Base-by-base conservation (phyloP, 1,140 invertebrate genomes). In the Cecropterus lyciades region DNA sequence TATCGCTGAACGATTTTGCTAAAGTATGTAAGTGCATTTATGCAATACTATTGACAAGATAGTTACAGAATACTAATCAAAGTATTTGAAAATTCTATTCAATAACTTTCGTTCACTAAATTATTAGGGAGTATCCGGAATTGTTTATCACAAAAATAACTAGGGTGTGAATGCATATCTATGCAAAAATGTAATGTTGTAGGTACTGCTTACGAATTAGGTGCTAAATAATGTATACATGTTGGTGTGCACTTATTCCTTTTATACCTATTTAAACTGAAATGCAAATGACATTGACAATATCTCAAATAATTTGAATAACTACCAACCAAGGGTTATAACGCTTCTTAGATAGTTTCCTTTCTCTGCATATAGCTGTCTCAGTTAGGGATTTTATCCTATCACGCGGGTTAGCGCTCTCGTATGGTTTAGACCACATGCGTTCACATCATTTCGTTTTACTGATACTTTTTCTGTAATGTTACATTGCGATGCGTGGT, bases 211-310 rank as follows among this genome's bases (percentile, higher is more conserved):
- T 89, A 80, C 85, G 75, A 79, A 82, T 87, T 90, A 90, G 87
- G 87, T 90, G 87, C 87, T 90, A 90, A 85, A 79, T 86, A 79
- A 78, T 69, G 83, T 88, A 83, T 90, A 82, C 82, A 85, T 82
- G 78, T 86, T 68, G 69, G 70, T 84, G 79, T 87, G 83, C 85
- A 85, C 80, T 80, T 83, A 84, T 76, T 87, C 69, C 72, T 82
- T 82, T 82, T 80, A 74, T 81, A 82, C 72, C 72, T 72, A 75
- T 70, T 77, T 65, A 71, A 75, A 79, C 65, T 75, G 68, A 79
- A 82, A 86, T 90, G 85, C 87, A 81, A 72, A 83, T 87, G 85
- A 90, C 87, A 74, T 87, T 80, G 85, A 90, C 86, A 88, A 90
- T 88, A 90, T 87, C 73, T 78, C 30, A 51, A 20, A 37, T 51